phyloP scores from a whole-genome alignment of 2,113 vertebrate species.

The Corythoichthys intestinalis region DNA sequence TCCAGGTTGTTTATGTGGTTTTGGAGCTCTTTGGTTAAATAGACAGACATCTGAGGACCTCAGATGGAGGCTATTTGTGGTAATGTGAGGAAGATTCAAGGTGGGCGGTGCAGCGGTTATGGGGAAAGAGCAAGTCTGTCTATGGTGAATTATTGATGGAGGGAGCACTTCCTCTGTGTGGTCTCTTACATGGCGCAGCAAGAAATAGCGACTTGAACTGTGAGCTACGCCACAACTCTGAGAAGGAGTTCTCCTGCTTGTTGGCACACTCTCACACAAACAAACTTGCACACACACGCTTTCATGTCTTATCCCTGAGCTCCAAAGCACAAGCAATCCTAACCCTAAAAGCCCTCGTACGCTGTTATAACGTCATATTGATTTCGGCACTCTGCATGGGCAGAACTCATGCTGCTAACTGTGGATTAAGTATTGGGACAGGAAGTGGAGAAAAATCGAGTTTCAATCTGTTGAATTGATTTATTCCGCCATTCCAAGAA shows the following conservation, averaged over 20 bases:
- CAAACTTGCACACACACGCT: conserved; percentile 4
- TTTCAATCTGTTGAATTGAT: too few species aligned
- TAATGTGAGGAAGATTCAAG: conserved; percentile 28
- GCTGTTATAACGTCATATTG: conserved; percentile 40
- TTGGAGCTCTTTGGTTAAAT: not conserved
- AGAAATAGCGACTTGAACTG: conserved; percentile 43
- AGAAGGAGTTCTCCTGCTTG: conserved; percentile 10
- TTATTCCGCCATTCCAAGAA: too few species aligned
- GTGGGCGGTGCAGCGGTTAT: conserved; percentile 12
- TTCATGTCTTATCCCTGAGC: not conserved
- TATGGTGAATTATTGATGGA: conserved; percentile 72
- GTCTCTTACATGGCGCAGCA: conserved; percentile 41
- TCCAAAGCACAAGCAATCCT: conserved; percentile 25
- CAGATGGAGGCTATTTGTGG: conserved; percentile 17
- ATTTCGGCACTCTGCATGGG: conserved; percentile 29
- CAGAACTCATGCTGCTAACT: not conserved
- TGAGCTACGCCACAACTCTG: conserved; percentile 46
- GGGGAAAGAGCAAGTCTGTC: conserved; percentile 48
- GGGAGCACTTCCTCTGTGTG: conserved; percentile 49
- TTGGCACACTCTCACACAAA: conserved; percentile 1
- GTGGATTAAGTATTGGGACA: not conserved
- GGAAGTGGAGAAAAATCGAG: not conserved
- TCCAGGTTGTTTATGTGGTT: conserved; percentile 35
- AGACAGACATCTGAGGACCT: not conserved
- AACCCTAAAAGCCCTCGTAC: conserved; percentile 41